These are phyloP conservation scores for Diachrysia chrysitis DNA, from an alignment of 2,888 invertebrate species.

Conservation along the genomic window DNA sequence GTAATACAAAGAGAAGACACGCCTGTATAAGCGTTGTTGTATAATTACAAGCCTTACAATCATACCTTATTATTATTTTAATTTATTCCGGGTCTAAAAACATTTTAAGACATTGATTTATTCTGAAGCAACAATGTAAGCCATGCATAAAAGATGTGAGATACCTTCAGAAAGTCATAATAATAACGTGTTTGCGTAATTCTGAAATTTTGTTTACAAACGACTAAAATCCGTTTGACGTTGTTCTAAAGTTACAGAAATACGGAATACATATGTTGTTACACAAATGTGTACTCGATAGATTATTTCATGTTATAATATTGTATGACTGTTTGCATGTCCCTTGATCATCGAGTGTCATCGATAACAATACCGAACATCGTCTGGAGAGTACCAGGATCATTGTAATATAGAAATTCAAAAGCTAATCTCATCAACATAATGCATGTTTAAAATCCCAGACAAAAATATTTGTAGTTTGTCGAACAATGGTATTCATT, in stretches of 20 bases:
- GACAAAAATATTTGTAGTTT: background rate
- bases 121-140: background rate
- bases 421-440: no score
- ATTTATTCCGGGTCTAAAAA: background rate
- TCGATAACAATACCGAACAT: no score
- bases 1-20: background rate
- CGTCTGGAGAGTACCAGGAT: no score
- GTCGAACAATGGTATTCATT: background rate
- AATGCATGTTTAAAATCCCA: no score
- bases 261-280: background rate
- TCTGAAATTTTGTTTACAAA: background rate
- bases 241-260: background rate
- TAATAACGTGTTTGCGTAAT: background rate
- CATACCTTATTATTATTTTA: background rate
- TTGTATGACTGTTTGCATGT: no score
- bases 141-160: background rate
- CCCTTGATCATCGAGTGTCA: no score
- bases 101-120: slow-evolving; percentile 3
- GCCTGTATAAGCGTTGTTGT: background rate
- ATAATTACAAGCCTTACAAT: background rate
- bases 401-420: no score
- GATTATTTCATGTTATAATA: no score
- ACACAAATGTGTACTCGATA: no score
- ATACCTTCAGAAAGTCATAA: background rate
- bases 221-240: background rate